Evolutionary conservation across 1,140 invertebrate species (phyloP), one percentile per base, ranked within the genome.

Genomic region (Colletes latitarsis): DNA sequence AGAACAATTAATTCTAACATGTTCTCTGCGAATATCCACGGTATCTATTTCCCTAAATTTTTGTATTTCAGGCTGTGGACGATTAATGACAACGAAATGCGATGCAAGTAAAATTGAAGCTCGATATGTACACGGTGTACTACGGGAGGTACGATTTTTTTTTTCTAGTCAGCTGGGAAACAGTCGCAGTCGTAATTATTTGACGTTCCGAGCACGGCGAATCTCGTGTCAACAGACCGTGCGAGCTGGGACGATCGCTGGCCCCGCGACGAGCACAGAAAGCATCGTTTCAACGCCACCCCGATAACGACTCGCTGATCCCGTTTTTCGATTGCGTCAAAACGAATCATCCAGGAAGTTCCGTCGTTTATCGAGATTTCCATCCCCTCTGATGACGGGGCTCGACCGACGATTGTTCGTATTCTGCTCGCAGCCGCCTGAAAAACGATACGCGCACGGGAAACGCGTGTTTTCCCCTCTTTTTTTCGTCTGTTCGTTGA

Each of bases 151-250:
- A n/a, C 6, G 19, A 58, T 39, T 74, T 74, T 30, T 30, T n/a
- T 30, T 63, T 63, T 41, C 15, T 9, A 14, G 39, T 3, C 46
- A 19, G 1, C 17, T 4, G 9, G 9, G 10, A 49, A 49, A 49
- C 21, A 17, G 62, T 9, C 17, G 64, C 57, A 57, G 21, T 49
- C 58, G 77, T 85, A 84, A 75, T 85, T 83, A 84, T 82, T 78
- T 78, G 64, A 53, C 82, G 80, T 77, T 77, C 53, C 68, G 52
- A 68, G 53, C 72, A 62, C 6, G 21, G 64, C 39, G 60, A 64
- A 53, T 19, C 55, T 55, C 73, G 68, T 71, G 77, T 81, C 58
- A 70, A 58, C 82, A 63, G 67, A 57, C 82, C 30, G 43, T 21
- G 9, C 12, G 21, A 30, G 4, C 58, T 12, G 12, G 2, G 67